Evolutionary conservation across 2,113 vertebrate species (phyloP).

Genomic region (Panthera leo): DNA sequence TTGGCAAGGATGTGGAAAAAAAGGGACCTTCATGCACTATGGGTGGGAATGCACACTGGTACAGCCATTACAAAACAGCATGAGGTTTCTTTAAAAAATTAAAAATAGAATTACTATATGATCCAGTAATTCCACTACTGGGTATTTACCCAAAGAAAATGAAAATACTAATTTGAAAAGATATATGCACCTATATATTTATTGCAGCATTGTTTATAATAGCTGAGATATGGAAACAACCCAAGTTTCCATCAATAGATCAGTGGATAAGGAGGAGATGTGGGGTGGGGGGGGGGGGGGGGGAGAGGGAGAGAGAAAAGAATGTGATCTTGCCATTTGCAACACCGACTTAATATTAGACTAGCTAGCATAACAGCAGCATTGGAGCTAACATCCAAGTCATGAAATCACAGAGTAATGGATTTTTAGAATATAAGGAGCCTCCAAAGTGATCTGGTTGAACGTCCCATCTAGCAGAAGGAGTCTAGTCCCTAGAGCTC

Average conservation of each 20-base stretch:
- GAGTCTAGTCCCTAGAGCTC: not conserved
- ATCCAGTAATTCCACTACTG: not conserved
- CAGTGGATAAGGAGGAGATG: not conserved
- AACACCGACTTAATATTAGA: not conserved
- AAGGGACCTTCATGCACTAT: not conserved
- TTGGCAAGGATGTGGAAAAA: not conserved
- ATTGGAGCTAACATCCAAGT: not conserved
- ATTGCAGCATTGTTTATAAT: not conserved
- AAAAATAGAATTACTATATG: not conserved
- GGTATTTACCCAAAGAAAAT: not conserved
- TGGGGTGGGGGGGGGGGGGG: accelerated
- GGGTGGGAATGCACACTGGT: not conserved
- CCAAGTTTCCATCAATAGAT: not conserved
- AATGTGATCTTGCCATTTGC: not conserved
- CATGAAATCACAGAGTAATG: not conserved
- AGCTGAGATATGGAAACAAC: not conserved
- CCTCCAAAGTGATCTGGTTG: not conserved
- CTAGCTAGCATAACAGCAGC: not conserved
- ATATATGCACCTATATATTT: not conserved
- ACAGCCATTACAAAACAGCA: not conserved
- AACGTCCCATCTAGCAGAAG: not conserved
- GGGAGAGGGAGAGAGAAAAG: not conserved
- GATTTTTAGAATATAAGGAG: not conserved
- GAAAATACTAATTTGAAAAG: not conserved
- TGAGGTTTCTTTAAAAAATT: not conserved